phyloP scores from a whole-genome alignment of 2,888 invertebrate genomes.

The Helobdella robusta region DNA sequence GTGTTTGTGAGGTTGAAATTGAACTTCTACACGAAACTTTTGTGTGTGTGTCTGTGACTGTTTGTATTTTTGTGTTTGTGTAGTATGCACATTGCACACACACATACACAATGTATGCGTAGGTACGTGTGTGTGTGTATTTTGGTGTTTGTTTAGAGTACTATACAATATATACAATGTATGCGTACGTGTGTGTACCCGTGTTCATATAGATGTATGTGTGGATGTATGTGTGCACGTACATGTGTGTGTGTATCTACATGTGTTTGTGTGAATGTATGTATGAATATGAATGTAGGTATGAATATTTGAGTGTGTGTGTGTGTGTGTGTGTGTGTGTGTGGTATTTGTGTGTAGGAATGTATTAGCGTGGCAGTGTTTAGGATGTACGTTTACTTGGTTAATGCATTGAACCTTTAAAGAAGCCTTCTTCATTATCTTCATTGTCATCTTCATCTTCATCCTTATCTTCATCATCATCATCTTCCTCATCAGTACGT shows the following conservation, averaged over 20 bases:
- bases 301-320: neutral
- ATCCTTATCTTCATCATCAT: too few species aligned
- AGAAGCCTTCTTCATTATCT: too few species aligned
- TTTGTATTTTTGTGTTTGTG: neutral
- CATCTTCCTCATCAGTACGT: too few species aligned
- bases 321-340: neutral
- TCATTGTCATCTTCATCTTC: too few species aligned
- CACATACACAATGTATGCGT: conserved; percentile 14
- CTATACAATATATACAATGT: too few species aligned
- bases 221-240: conserved; percentile 1
- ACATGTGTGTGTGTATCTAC: conserved; percentile 9
- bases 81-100: neutral
- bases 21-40: neutral
- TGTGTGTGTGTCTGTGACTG: neutral
- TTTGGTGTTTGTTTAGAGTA: neutral
- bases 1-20: neutral
- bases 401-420: too few species aligned
- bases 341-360: too few species aligned
- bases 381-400: too few species aligned
- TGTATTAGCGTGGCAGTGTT: too few species aligned
- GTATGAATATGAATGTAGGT: neutral
- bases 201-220: conserved; percentile 17
- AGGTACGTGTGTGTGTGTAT: neutral
- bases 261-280: neutral
- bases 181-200: conserved; percentile 8